Percentiles rank a stretch among this genome's conserved stretches.
These are phyloP conservation scores for Dromococcyx pavoninus DNA, from an alignment of 2,797 vertebrate genomes.

Conservation along the genomic window DNA sequence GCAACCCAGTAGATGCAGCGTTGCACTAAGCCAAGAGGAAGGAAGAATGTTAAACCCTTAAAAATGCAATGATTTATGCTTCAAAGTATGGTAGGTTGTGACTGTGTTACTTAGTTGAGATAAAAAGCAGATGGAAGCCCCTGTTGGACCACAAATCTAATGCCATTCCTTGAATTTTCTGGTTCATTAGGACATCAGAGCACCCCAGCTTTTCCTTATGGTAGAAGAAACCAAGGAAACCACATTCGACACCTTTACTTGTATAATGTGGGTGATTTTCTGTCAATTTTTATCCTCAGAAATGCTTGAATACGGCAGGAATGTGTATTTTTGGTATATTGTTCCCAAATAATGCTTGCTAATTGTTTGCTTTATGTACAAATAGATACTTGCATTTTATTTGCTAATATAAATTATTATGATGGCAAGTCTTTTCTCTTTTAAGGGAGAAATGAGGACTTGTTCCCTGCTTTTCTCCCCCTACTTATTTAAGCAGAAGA, in stretches of 20 bases:
- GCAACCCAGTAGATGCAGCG: not conserved
- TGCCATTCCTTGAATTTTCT: not conserved
- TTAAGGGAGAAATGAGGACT: not conserved
- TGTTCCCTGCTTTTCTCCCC: not conserved
- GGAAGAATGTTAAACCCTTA: not conserved
- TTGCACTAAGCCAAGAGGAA: not conserved
- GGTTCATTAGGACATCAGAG: not conserved
- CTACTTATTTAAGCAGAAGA: conserved; percentile 7
- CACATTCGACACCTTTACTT: not conserved
- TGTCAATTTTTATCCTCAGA: not conserved
- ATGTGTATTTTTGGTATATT: not conserved
- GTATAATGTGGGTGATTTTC: not conserved
- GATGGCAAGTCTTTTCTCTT: not conserved
- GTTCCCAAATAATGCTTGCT: not conserved
- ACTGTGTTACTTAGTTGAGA: not conserved
- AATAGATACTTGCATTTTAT: not conserved
- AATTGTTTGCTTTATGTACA: not conserved
- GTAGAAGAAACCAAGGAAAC: not conserved
- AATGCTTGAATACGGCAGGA: not conserved
- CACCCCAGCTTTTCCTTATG: not conserved
- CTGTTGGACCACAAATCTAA: not conserved
- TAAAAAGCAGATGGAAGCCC: not conserved
- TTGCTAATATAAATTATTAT: not conserved
- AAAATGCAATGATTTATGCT: not conserved
- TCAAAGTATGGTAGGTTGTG: not conserved